Evolutionary conservation across 30 jellyfish, hydroid and myxozoan genomes (phyloP).

Genomic region (Cassiopea xamachana): DNA sequence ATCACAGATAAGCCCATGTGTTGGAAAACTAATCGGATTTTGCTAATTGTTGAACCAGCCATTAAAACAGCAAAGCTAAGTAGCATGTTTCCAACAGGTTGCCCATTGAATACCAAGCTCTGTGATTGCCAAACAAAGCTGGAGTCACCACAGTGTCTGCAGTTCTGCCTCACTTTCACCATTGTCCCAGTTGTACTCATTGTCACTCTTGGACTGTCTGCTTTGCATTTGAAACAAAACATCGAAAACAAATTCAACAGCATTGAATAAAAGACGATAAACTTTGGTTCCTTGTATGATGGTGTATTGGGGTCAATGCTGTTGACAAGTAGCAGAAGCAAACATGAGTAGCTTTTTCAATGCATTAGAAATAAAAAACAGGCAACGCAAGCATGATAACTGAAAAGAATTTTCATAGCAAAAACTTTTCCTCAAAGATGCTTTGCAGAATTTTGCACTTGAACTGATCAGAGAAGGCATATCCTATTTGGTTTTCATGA

Average conservation of each 20-base stretch:
- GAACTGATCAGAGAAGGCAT: background rate
- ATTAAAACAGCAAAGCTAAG: constrained; percentile 35
- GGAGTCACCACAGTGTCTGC: constrained; percentile 47
- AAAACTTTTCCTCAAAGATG: background rate
- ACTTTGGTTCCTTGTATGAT: constrained; percentile 43
- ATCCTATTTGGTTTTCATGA: background rate
- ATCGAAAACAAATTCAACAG: constrained; percentile 24
- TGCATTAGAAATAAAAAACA: background rate
- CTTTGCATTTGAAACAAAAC: constrained; percentile 48
- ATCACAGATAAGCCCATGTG: constrained; percentile 42
- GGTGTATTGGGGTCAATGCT: constrained; percentile 27
- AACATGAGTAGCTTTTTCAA: background rate
- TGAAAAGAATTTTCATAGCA: background rate
- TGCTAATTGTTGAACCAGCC: constrained; percentile 54
- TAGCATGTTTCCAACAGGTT: constrained; percentile 37
- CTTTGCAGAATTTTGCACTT: background rate
- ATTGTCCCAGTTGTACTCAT: constrained; percentile 43
- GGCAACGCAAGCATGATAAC: background rate
- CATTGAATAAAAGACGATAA: constrained; percentile 44
- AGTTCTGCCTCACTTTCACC: constrained; percentile 51
- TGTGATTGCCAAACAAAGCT: constrained; percentile 40
- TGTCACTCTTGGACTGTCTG: constrained; percentile 28
- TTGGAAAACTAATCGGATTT: constrained; percentile 21
- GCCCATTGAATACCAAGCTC: constrained; percentile 36
- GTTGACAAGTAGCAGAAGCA: constrained; percentile 3